Percentiles rank a stretch among this genome's conserved stretches.
phyloP scores from a whole-genome alignment of 2,888 invertebrate species.

The Hyalella azteca region DNA sequence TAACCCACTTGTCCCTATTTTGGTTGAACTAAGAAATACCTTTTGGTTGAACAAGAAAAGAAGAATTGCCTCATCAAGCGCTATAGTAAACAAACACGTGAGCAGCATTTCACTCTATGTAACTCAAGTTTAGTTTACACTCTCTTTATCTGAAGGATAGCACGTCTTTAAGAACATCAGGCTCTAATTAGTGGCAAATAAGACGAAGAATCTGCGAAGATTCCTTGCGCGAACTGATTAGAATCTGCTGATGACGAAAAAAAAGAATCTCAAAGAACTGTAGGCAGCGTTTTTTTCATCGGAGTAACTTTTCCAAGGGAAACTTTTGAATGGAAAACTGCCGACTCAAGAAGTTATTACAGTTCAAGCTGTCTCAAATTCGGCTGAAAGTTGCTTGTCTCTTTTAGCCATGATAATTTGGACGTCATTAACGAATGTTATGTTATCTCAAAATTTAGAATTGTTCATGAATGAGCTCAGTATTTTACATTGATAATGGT shows the following conservation, averaged over 20 bases:
- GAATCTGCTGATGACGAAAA: slow-evolving; percentile 37
- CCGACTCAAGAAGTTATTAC: slow-evolving; percentile 26
- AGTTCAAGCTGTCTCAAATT: not conserved
- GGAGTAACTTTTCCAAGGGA: not conserved
- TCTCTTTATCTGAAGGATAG: not conserved
- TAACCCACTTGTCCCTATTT: too few relatives aligned
- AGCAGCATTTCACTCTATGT: not conserved
- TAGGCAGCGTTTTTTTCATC: slow-evolving; percentile 19
- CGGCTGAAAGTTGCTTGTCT: not conserved
- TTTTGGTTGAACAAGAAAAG: too few relatives aligned
- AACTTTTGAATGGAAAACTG: slow-evolving; percentile 17
- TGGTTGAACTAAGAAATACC: too few relatives aligned
- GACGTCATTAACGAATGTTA: too few relatives aligned
- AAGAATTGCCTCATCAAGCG: too few relatives aligned
- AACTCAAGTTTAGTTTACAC: not conserved
- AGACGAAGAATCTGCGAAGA: not conserved
- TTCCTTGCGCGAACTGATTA: slow-evolving; percentile 32
- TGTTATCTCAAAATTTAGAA: too few relatives aligned
- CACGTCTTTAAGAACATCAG: slow-evolving; percentile 22
- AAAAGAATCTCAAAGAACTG: slow-evolving; percentile 19
- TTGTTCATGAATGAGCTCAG: too few relatives aligned
- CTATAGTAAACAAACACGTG: not conserved
- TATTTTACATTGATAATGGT: too few relatives aligned
- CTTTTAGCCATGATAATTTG: slow-evolving; percentile 5
- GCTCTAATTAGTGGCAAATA: slow-evolving; percentile 30